A percentile compares a stretch with the other conserved stretches of the same genome.
phyloP scores from a whole-genome alignment of 2,797 vertebrate species.

The Notoglanidium macrostoma region DNA sequence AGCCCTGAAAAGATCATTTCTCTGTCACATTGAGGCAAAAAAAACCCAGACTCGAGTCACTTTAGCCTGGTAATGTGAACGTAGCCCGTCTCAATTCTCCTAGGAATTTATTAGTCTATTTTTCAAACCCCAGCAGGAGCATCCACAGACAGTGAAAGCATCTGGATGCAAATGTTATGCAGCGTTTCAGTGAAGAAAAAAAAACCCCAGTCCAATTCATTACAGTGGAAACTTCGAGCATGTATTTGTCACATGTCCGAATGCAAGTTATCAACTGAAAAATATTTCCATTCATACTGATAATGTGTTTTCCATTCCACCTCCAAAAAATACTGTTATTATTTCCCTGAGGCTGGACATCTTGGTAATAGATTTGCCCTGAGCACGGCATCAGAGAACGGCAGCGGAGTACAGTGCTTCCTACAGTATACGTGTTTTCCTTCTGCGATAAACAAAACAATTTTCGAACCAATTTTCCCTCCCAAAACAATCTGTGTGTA shows the following conservation, averaged over 20 bases:
- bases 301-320: slow-evolving; percentile 51
- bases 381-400: slow-evolving; percentile 35
- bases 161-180: slow-evolving; percentile 16
- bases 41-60: too few species aligned
- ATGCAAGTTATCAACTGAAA: slow-evolving; percentile 33
- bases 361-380: slow-evolving; percentile 52
- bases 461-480: slow-evolving; percentile 60
- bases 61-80: too few species aligned
- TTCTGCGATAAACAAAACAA: slow-evolving; percentile 60
- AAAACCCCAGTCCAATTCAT: slow-evolving; percentile 11
- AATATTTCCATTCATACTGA: slow-evolving; percentile 43
- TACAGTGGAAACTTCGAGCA: slow-evolving; percentile 9
- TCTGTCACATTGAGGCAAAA: too few species aligned
- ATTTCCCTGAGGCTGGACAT: slow-evolving; percentile 55
- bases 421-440: slow-evolving; percentile 48
- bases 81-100: not conserved
- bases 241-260: slow-evolving; percentile 27
- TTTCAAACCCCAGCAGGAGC: not conserved
- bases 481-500: slow-evolving; percentile 59
- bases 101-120: not conserved
- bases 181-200: not conserved
- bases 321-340: slow-evolving; percentile 40
- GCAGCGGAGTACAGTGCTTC: slow-evolving; percentile 29
- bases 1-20: too few species aligned
- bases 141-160: not conserved